A percentile compares a stretch with the other conserved stretches of the same genome.
phyloP scores from a whole-genome alignment of 2,797 vertebrate genomes.

The Gallinago solitaria region DNA sequence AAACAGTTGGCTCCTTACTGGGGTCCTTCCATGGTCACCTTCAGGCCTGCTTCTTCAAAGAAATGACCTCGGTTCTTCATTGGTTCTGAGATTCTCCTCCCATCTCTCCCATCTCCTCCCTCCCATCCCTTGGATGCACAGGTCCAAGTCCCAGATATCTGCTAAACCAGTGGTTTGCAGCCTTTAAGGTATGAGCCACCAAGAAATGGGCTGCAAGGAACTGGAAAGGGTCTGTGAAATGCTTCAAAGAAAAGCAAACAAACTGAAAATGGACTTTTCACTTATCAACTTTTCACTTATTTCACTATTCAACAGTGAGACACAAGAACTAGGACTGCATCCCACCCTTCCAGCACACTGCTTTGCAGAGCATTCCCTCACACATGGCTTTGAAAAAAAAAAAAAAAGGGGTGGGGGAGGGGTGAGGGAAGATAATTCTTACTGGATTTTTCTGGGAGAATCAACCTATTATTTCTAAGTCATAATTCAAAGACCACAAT shows the following conservation, averaged over 20 bases:
- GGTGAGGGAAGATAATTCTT: neutral
- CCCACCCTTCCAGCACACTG: neutral
- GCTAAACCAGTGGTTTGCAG: neutral
- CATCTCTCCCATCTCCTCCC: no score
- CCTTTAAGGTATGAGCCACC: neutral
- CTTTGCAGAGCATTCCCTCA: neutral
- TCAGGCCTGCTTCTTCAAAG: neutral
- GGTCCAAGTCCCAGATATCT: neutral
- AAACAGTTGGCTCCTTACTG: neutral
- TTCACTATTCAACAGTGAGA: neutral
- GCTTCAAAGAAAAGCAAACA: neutral
- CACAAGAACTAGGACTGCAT: neutral
- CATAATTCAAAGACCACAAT: neutral
- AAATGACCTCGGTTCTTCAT: neutral
- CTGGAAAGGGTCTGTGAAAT: neutral
- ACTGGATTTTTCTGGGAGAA: neutral
- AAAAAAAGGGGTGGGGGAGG: neutral
- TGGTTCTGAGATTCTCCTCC: neutral
- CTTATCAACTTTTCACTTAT: neutral
- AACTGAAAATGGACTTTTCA: neutral
- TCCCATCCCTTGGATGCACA: neutral
- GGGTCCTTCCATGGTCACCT: rapidly evolving
- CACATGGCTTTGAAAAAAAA: rapidly evolving
- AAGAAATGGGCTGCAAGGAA: neutral
- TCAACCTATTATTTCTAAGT: neutral